Base-by-base conservation (phyloP, 2,888 invertebrate species). In the Hyles lineata region DNA sequence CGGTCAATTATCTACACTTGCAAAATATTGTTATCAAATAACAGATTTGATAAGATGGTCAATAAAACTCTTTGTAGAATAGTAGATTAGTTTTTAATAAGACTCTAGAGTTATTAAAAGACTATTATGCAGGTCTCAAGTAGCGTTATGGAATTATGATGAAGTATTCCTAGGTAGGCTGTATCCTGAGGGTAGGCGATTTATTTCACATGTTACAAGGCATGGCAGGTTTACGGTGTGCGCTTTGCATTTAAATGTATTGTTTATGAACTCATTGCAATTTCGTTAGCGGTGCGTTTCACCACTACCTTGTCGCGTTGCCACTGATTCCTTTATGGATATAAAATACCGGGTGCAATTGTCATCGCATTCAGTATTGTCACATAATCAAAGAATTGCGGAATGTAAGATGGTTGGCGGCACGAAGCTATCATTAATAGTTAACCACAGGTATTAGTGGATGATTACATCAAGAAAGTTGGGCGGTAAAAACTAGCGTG, bases 301-400 rank as follows among this genome's bases (percentile, higher is more conserved):
- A 85, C 88, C 88, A 90, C 78, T 77, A 72, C 83, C 75, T 81
- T 78, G 80, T 84, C 90, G 87, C 92, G 92, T 87, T 91, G 87
- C 79, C 77, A 78, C 83, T 85, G 92, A 92, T 93, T 91, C 92
- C 92, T 90, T 92, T 89, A 90, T 92, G 91, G 89, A 92, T 92
- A 89, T 58, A 85, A n/a, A n/a, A 85, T 88, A 89, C 90, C 86
- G 85, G 89, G 85, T 86, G 80, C 88, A 87, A 86, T 89, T 87
- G 88, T 84, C 84, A 85, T 82, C 80, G 79, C 82, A 86, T 86
- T 87, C 81, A 78, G 83, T 74, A 84, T 92, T 89, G 91, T 90
- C 89, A 90, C 87, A 91, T 90, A 89, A 89, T 86, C 85, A 85
- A 79, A 82, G 85, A 87, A 89, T 87, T 85, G 87, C 73, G 72